Conservation (phyloP, 2,797 vertebrate genomes). For the Mycteria americana region DNA sequence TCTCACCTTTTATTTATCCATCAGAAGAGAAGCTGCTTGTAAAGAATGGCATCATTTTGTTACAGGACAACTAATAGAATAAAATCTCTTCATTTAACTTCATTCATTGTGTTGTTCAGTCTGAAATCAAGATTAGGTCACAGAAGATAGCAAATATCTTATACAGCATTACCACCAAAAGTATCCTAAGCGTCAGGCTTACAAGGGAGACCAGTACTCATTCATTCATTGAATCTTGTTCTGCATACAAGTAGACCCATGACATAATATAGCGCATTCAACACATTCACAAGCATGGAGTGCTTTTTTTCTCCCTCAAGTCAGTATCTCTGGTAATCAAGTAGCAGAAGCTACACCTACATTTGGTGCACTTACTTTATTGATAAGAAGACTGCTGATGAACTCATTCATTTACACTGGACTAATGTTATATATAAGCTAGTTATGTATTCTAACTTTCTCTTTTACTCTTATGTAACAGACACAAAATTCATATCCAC, state of each 20-base stretch:
- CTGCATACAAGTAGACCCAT: background rate
- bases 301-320: background rate
- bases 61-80: background rate
- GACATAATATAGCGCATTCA: background rate
- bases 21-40: background rate
- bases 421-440: background rate
- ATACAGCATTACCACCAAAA: accelerated
- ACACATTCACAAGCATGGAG: background rate
- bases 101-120: background rate
- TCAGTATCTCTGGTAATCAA: background rate
- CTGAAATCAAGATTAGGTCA: background rate
- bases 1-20: background rate
- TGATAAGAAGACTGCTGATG: background rate
- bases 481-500: slow-evolving; percentile 41
- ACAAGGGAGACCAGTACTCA: background rate
- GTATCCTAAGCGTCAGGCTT: background rate
- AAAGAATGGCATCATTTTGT: background rate
- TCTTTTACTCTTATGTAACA: slow-evolving; percentile 30
- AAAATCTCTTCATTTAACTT: background rate
- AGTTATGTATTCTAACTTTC: background rate
- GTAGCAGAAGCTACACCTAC: background rate
- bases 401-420: background rate
- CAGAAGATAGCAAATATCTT: background rate
- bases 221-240: background rate
- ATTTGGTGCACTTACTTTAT: background rate